A percentile compares a stretch with the other conserved stretches of the same genome.
These are phyloP conservation scores for Eupithecia subumbrata DNA, from an alignment of 2,888 invertebrate genomes.

Conservation along the genomic window DNA sequence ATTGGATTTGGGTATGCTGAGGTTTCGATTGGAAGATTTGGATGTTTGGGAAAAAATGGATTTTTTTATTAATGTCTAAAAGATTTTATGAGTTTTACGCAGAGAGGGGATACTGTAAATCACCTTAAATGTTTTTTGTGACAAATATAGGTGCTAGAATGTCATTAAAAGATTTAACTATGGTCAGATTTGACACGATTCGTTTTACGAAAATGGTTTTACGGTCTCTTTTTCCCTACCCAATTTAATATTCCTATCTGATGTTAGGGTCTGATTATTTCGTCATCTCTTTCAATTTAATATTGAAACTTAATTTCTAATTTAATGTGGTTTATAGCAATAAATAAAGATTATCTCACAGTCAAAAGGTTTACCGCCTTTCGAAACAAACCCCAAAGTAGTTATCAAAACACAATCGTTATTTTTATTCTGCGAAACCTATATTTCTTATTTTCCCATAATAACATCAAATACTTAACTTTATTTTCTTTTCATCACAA, in stretches of 20 bases:
- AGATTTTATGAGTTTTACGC: not conserved
- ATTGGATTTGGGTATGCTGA: conserved; percentile 1
- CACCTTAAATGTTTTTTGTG: not conserved
- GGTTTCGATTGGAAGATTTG: not conserved
- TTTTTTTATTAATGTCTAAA: not conserved
- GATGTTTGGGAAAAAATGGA: not conserved
- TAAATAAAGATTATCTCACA: not conserved
- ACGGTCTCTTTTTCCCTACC: not conserved
- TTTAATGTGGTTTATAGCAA: not conserved
- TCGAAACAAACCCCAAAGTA: not conserved
- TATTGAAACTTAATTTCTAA: not conserved
- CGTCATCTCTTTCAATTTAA: not conserved
- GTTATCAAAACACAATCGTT: not conserved
- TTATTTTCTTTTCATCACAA: conserved; percentile 9
- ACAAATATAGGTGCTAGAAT: not conserved
- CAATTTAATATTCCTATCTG: not conserved
- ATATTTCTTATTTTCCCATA: conserved; percentile 9
- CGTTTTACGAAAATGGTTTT: not conserved
- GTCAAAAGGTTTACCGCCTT: not conserved
- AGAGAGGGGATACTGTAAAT: not conserved
- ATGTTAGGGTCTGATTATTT: not conserved
- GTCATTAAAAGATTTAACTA: not conserved
- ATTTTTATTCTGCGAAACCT: not conserved
- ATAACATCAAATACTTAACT: conserved; percentile 17
- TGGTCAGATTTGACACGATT: not conserved